A percentile compares a stretch with the other conserved stretches of the same genome.
phyloP scores from a whole-genome alignment of 2,113 vertebrate genomes.

The Pseudorasbora parva region DNA sequence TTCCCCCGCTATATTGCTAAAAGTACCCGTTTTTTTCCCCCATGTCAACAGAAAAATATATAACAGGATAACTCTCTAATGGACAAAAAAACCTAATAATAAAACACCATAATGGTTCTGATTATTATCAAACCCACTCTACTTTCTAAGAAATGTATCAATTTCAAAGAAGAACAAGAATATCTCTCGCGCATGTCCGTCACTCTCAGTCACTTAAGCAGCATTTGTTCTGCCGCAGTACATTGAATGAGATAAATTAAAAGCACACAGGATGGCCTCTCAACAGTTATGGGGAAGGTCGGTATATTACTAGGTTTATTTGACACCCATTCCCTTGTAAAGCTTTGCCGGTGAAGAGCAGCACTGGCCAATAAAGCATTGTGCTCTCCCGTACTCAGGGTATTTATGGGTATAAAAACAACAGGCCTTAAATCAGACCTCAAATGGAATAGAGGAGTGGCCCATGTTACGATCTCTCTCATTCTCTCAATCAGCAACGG shows the following conservation, averaged over 20 bases:
- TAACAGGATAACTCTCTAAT: neutral
- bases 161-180: constrained; percentile 38
- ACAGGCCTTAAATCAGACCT: constrained; percentile 75
- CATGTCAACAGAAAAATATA: no score
- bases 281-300: constrained; percentile 66
- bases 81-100: neutral
- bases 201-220: constrained; percentile 5
- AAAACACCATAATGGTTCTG: neutral
- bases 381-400: constrained; percentile 62
- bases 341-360: constrained; percentile 65
- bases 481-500: constrained; percentile 17
- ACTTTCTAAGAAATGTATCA: constrained; percentile 7
- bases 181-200: neutral
- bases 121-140: constrained; percentile 4
- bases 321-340: constrained; percentile 74
- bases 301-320: constrained; percentile 78
- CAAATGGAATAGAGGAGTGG: constrained; percentile 53
- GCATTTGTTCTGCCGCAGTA: constrained; percentile 24
- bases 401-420: constrained; percentile 77
- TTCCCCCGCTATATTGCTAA: no score
- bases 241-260: constrained; percentile 67
- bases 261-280: constrained; percentile 64
- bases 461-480: constrained; percentile 34
- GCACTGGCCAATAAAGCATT: constrained; percentile 70
- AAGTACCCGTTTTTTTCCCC: no score